Evolutionary conservation across 2,797 vertebrate species (phyloP).

Genomic region (Paramormyrops hopkinsi): DNA sequence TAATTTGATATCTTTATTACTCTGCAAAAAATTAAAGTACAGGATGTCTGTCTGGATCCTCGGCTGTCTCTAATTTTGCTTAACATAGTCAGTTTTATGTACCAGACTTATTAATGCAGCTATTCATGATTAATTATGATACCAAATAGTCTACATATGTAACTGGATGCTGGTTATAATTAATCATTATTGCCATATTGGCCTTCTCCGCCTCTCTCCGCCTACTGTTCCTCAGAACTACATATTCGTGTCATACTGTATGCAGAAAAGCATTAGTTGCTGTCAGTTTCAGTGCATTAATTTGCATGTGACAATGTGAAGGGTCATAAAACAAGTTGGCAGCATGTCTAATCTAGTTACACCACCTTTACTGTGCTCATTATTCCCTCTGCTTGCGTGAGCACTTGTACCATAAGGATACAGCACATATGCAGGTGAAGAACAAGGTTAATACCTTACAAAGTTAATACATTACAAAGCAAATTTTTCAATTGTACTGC

Average conservation of each 20-base stretch:
- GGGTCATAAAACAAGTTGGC: constrained; percentile 32
- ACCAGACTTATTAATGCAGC: background rate
- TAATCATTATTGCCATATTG: constrained; percentile 15
- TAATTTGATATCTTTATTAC: background rate
- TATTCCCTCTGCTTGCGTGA: background rate
- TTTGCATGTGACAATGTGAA: constrained; percentile 24
- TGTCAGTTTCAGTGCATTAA: background rate
- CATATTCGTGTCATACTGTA: constrained; percentile 33
- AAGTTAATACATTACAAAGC: background rate
- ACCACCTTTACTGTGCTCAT: constrained; percentile 24
- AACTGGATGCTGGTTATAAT: constrained; percentile 15
- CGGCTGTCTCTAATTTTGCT: background rate
- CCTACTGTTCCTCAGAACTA: constrained; percentile 23
- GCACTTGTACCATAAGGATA: background rate
- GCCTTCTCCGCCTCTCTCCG: background rate
- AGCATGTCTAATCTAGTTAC: constrained; percentile 38
- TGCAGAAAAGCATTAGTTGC: constrained; percentile 21
- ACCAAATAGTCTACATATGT: background rate
- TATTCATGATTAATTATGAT: background rate
- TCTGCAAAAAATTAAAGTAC: background rate
- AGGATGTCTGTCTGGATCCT: background rate
- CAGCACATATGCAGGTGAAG: background rate
- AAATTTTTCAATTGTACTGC: background rate
- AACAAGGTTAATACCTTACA: background rate
- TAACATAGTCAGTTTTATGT: background rate